phyloP scores from a whole-genome alignment of 2,888 invertebrate genomes.

The Selenia dentaria region DNA sequence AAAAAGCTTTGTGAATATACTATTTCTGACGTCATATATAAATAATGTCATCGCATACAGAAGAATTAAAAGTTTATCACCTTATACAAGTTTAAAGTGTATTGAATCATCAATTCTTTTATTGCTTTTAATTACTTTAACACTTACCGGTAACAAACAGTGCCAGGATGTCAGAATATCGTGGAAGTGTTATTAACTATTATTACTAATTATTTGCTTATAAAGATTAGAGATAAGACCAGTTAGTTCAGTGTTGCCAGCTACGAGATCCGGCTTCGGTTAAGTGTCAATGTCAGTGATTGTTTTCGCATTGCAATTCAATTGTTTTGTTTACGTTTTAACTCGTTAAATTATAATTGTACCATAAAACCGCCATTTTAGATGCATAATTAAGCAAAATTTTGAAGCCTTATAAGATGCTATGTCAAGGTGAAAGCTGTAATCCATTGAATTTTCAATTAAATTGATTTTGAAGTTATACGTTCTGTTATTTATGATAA shows the following conservation, averaged over 20 bases:
- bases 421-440: constrained; percentile 32
- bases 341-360: constrained; percentile 23
- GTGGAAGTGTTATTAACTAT: too few species aligned
- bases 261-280: constrained; percentile 65
- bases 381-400: constrained; percentile 19
- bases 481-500: constrained; percentile 4
- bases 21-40: too few species aligned
- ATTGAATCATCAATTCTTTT: too few species aligned
- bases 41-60: too few species aligned
- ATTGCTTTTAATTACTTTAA: too few species aligned
- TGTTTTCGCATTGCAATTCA: constrained; percentile 34
- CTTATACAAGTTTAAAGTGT: too few species aligned
- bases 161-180: too few species aligned
- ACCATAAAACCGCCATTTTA: constrained; percentile 16
- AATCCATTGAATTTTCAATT: constrained; percentile 19
- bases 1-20: too few species aligned
- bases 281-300: constrained; percentile 68
- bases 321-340: constrained; percentile 28
- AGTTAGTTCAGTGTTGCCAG: constrained; percentile 16
- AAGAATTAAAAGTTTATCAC: too few species aligned
- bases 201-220: not conserved
- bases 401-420: constrained; percentile 19
- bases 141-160: too few species aligned
- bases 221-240: constrained; percentile 18
- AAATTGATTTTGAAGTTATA: constrained; percentile 13